phyloP scores from a whole-genome alignment of 2,888 invertebrate genomes.

The Iselma pallidipennis region DNA sequence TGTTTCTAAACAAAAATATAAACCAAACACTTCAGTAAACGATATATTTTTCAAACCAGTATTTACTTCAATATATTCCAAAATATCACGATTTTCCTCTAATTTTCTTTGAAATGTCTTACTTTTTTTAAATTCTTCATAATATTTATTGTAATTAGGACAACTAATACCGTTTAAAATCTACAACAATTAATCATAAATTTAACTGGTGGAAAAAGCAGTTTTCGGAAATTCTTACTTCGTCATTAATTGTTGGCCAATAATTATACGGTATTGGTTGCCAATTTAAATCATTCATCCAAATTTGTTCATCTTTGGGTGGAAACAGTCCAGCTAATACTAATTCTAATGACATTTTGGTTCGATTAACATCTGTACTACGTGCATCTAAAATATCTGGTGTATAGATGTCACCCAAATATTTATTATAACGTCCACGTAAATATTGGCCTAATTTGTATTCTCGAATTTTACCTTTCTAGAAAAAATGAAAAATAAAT shows the following conservation, averaged over 20 bases:
- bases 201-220: background rate
- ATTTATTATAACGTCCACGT: constrained; percentile 62
- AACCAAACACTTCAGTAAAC: background rate
- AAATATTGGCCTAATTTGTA: constrained; percentile 67
- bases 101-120: background rate
- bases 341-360: constrained; percentile 70
- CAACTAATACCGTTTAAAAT: background rate
- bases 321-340: constrained; percentile 70
- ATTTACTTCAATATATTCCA: background rate
- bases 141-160: constrained; percentile 1
- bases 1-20: background rate
- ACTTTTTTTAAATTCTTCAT: background rate
- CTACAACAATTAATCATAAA: background rate
- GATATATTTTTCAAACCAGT: background rate
- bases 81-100: background rate
- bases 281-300: constrained; percentile 53
- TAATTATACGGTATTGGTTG: constrained; percentile 38
- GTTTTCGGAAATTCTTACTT: too few species aligned
- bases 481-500: too few species aligned
- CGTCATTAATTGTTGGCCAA: background rate
- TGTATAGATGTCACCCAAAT: constrained; percentile 61
- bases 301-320: constrained; percentile 59
- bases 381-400: constrained; percentile 59
- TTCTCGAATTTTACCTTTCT: constrained; percentile 63
- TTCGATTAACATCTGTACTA: constrained; percentile 68